Conservation (phyloP, 2,888 invertebrate genomes). For the Dasysyrphus albostriatus region DNA sequence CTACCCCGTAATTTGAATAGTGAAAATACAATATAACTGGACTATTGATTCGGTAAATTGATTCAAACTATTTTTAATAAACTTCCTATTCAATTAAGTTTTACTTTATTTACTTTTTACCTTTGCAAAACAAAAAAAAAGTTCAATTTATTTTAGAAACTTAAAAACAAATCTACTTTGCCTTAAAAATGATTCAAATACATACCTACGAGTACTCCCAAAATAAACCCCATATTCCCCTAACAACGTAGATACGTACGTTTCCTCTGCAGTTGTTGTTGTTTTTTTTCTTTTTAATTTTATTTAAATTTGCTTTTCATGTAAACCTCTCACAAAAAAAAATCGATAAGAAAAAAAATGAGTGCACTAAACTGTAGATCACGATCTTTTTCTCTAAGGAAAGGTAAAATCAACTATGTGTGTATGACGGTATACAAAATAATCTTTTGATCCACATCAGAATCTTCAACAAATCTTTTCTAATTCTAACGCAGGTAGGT, state of each 20-base stretch:
- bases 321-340: slow-evolving; percentile 3
- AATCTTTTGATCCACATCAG: slow-evolving; percentile 35
- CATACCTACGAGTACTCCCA: no score
- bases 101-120: no score
- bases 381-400: slow-evolving; percentile 37
- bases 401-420: neutral
- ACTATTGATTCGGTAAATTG: no score
- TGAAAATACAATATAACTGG: no score
- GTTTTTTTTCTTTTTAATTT: slow-evolving; percentile 17
- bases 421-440: neutral
- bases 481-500: slow-evolving; percentile 33
- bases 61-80: no score
- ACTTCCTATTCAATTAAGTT: no score
- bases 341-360: slow-evolving; percentile 31
- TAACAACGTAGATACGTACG: neutral
- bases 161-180: no score
- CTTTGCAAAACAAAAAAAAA: no score
- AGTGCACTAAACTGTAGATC: slow-evolving; percentile 65
- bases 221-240: neutral
- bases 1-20: no score
- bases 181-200: no score
- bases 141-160: no score
- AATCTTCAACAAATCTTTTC: slow-evolving; percentile 38
- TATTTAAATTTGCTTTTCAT: slow-evolving; percentile 37
- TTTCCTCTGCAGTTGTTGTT: neutral